Evolutionary conservation across 2,113 vertebrate genomes (phyloP).

Genomic region (Proterorhinus semilunaris): DNA sequence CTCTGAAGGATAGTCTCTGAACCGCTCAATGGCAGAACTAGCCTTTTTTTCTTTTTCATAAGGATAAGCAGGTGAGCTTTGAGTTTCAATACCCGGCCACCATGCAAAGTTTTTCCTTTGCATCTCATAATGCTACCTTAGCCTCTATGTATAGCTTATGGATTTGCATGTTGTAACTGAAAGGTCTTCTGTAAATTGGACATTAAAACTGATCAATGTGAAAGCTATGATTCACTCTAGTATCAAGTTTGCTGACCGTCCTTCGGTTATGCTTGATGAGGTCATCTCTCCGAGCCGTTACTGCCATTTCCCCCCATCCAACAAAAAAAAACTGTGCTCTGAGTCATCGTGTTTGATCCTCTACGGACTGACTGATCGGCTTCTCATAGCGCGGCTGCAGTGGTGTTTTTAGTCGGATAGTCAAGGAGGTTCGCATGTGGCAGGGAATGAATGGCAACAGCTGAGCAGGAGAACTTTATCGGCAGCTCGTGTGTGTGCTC

Average conservation of each 20-base stretch:
- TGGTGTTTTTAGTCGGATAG: slow-evolving; percentile 10
- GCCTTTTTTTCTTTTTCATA: neutral
- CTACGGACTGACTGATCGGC: neutral
- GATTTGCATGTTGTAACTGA: neutral
- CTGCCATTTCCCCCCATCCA: slow-evolving; percentile 4
- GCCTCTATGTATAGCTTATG: neutral
- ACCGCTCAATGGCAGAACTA: neutral
- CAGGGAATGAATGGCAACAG: slow-evolving; percentile 78
- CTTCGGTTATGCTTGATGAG: slow-evolving; percentile 32
- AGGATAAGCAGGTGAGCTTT: neutral
- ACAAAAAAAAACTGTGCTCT: slow-evolving; percentile 22
- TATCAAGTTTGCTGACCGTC: slow-evolving; percentile 36
- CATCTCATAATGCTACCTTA: neutral
- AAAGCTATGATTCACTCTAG: slow-evolving; percentile 31
- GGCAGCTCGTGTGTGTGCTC: slow-evolving; percentile 38
- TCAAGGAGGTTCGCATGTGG: slow-evolving; percentile 28
- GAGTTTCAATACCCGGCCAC: neutral
- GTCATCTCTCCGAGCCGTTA: slow-evolving; percentile 20
- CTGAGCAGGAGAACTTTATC: slow-evolving; percentile 77
- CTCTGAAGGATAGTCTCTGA: neutral
- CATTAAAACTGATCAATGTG: slow-evolving; percentile 31
- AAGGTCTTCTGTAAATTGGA: neutral
- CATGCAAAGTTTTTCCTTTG: neutral
- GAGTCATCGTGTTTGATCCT: slow-evolving; percentile 17
- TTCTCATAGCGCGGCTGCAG: neutral